Base-by-base conservation (phyloP, 23 tunicate genomes). In the Halocynthia roretzi region DNA sequence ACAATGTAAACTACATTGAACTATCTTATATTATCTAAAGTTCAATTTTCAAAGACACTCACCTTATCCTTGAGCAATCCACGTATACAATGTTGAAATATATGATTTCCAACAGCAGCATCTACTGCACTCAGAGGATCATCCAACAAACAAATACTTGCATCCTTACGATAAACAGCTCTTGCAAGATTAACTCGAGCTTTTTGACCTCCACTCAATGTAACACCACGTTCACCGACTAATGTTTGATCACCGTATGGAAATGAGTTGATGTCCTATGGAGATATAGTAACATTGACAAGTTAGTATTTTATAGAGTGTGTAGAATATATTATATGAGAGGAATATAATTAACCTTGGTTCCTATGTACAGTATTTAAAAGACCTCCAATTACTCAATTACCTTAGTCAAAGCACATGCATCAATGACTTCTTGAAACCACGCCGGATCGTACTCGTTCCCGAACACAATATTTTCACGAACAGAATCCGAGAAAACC, bases 81-180 rank as follows among this genome's bases (percentile, higher is more conserved):
- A 63, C 96, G 81, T 21, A 90, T 90, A 62, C 96, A 90, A 20
- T 80, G 22, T 10, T 80, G 51, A 67, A 83, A 90, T 40, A 92
- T 40, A 56, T 92, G 84, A 10, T 78, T 67, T 5, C 87, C 99
- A 66, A 94, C 99, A 10, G 81, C 14, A 6, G 87, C 68, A 85
- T 94, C 99, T 20, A 94, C 91, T 5, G 99, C 96, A 76, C 90
- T 78, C 52, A 94, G 77, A 18, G 99, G 99, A 78, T 94, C 99
- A 67, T 94, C 99, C 71, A 94, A 50, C 22, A 94, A 76, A 14
- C 54, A 76, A 22, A 94, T 78, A 68, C 84, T 85, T 5, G 62
- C 48, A 53, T 84, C 76, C 31, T 62, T 57, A 8, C 91, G 69
- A 67, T 94, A 94, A 56, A 83, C 95, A 14, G 83, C 83, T 72